Conservation (phyloP, 2,888 invertebrate species). For the Andrena marginata region DNA sequence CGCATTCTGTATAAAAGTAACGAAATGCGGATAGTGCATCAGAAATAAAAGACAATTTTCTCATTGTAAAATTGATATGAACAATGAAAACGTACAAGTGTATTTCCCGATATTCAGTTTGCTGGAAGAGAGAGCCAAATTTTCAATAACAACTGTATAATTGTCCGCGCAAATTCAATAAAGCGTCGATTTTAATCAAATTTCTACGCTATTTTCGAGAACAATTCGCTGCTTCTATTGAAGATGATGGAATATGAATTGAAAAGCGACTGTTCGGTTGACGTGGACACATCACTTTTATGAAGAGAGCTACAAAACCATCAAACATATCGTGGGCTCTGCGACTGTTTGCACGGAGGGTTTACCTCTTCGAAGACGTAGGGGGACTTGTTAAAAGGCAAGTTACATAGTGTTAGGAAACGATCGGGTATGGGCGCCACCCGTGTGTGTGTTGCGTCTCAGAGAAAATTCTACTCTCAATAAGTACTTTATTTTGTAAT, state of each 20-base stretch:
- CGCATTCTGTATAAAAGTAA: no score
- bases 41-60: neutral
- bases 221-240: neutral
- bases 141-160: neutral
- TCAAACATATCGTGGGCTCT: slow-evolving; percentile 1
- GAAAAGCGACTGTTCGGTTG: neutral
- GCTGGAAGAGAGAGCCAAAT: neutral
- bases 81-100: neutral
- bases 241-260: neutral
- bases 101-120: neutral
- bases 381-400: slow-evolving; percentile 16
- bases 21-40: no score
- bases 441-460: neutral
- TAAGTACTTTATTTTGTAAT: neutral
- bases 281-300: neutral
- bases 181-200: slow-evolving; percentile 5
- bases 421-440: neutral
- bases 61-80: neutral
- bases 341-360: neutral
- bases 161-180: neutral
- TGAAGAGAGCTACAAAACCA: slow-evolving; percentile 11
- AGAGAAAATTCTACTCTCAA: neutral
- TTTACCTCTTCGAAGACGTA: neutral
- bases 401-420: neutral
- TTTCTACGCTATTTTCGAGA: neutral